Conservation (phyloP, 2,888 invertebrate genomes). For the Mesoligia furuncula region DNA sequence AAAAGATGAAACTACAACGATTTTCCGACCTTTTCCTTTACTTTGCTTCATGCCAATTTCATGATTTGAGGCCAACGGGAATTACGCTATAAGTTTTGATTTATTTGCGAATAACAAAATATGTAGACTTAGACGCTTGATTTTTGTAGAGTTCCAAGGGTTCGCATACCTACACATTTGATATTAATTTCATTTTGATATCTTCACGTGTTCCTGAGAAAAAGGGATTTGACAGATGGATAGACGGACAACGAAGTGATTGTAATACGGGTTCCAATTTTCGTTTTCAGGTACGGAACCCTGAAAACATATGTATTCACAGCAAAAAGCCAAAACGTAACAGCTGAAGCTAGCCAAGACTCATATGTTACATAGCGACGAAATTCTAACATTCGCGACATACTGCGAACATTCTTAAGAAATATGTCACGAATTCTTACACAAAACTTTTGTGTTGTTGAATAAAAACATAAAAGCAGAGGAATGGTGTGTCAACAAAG, state of each 20-base stretch:
- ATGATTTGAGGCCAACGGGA: background rate
- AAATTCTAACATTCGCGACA: slow-evolving; percentile 44
- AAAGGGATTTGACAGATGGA: too few relatives aligned
- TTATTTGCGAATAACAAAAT: background rate
- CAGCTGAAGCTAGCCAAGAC: slow-evolving; percentile 18
- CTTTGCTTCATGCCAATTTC: too few relatives aligned
- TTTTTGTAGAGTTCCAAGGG: background rate
- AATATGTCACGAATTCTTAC: slow-evolving; percentile 61
- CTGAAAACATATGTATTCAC: background rate
- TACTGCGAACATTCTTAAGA: slow-evolving; percentile 55
- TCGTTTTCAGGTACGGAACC: background rate
- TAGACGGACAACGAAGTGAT: too few relatives aligned
- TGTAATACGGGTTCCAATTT: background rate
- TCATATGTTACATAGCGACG: slow-evolving; percentile 27
- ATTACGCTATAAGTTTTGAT: background rate
- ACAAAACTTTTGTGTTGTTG: slow-evolving; percentile 55
- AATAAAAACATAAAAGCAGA: slow-evolving; percentile 57
- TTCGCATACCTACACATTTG: background rate
- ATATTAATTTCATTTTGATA: background rate
- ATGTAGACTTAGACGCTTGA: background rate
- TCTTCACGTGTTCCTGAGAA: background rate
- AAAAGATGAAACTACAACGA: too few relatives aligned
- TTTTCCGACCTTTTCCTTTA: too few relatives aligned
- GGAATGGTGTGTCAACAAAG: slow-evolving; percentile 58
- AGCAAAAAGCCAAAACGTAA: slow-evolving; percentile 17